phyloP scores from a whole-genome alignment of 2,797 vertebrate genomes.

The Mycteria americana region DNA sequence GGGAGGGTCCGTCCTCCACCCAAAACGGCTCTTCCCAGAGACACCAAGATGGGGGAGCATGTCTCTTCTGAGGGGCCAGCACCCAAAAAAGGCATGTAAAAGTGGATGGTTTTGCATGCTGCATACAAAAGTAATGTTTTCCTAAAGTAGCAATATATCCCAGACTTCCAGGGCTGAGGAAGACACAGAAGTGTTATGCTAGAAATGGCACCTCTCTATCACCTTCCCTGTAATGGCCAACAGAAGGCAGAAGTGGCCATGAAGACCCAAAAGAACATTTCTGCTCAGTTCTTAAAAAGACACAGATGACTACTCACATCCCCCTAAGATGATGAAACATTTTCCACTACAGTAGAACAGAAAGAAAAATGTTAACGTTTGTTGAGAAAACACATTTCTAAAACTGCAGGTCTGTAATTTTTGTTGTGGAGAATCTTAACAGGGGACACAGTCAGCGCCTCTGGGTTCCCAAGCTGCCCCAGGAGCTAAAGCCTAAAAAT shows the following conservation, averaged over 20 bases:
- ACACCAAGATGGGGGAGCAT: too few species aligned
- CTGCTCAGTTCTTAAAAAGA: not conserved
- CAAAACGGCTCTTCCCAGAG: not conserved
- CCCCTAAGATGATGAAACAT: not conserved
- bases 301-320: accelerated
- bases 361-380: not conserved
- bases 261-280: not conserved
- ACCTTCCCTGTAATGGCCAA: accelerated
- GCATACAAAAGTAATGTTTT: not conserved
- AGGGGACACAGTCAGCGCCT: not conserved
- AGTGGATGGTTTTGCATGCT: not conserved
- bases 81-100: not conserved
- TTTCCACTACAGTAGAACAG: not conserved
- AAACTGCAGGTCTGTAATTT: not conserved
- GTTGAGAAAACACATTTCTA: not conserved
- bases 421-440: not conserved
- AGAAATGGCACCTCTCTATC: not conserved
- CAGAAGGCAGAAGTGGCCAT: not conserved
- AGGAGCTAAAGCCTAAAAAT: not conserved
- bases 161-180: not conserved
- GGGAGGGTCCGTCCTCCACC: not conserved
- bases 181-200: not conserved
- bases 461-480: not conserved
- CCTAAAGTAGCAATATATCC: not conserved
- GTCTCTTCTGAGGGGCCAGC: not conserved